Base-by-base conservation (phyloP, 1,140 invertebrate species). In the Drosophila nannoptera region DNA sequence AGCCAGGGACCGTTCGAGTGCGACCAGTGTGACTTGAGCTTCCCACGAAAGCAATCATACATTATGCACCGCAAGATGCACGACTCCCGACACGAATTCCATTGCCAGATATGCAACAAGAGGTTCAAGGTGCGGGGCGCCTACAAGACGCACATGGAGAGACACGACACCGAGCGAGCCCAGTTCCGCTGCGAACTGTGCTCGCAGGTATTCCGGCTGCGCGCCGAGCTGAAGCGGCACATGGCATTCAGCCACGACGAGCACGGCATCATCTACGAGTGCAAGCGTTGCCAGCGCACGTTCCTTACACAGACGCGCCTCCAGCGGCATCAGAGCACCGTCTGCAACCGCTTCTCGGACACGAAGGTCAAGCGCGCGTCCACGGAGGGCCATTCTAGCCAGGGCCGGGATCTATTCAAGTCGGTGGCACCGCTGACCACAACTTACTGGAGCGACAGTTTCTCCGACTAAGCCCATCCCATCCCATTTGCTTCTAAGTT, bases 1-100 rank as follows among this genome's bases (percentile, higher is more conserved):
- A 53, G 54, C 32, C 65, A 69, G 35, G 80, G 80, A n/a, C 63
- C 77, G 32, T 78, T 78, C 22, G 65, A 76, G 50, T 78, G 78
- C 42, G 65, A 83, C 31, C 69, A 78, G 6, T 87, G 84, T 68
- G 75, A 83, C 46, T 49, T 84, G 54, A 80, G 75, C 4, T 88
- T 88, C 53, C 62, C 78, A 33, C 82, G 87, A 31, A 88, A 88
- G 36, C 77, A 87, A 49, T 88, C 92, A 45, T 88, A 92, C 29
- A 87, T 89, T 16, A 78, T 90, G 48, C 92, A 92, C 67, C 90
- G 90, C 65, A 90, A 90, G 45, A 91, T 92, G 16, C 94, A 94
- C 58, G 93, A 94, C 16, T 53, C 69, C 5, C 77, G 83, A 8
- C 93, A 94, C 75, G 81, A 89, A 29, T 81, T 83, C 55, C 67